Conservation (phyloP, 2,113 vertebrate genomes). For the Onychostoma macrolepis region DNA sequence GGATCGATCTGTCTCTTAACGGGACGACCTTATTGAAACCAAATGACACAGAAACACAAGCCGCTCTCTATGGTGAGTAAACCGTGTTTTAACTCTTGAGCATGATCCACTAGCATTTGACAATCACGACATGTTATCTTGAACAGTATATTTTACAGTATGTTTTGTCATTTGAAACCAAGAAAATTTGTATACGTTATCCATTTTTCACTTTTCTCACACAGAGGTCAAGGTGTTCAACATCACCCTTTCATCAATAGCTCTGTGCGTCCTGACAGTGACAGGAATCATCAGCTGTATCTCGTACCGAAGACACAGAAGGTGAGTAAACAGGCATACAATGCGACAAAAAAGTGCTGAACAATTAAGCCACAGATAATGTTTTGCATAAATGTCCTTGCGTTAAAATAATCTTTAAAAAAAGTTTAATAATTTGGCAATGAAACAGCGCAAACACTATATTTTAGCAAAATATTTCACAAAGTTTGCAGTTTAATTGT, state of each 20-base stretch:
- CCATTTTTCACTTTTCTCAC: neutral
- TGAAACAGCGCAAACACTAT: neutral
- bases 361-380: neutral
- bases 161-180: no score
- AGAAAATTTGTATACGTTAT: neutral
- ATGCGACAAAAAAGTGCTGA: neutral
- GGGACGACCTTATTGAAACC: conserved; percentile 52
- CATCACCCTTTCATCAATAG: conserved; percentile 64
- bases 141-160: no score
- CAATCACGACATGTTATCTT: no score
- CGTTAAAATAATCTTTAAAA: neutral
- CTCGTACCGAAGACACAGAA: conserved; percentile 67
- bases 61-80: conserved; percentile 59
- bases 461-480: neutral
- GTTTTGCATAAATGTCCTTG: neutral
- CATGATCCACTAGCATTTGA: neutral
- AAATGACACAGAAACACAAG: conserved; percentile 47
- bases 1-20: conserved; percentile 57
- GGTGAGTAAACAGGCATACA: conserved; percentile 57
- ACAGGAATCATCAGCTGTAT: conserved; percentile 67
- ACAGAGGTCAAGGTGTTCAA: conserved; percentile 72
- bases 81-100: neutral
- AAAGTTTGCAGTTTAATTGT: neutral
- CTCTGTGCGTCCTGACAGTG: conserved; percentile 65
- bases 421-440: neutral